Evolutionary conservation across 2,113 vertebrate species (phyloP).

Genomic region (Phrynosoma blainvillii): DNA sequence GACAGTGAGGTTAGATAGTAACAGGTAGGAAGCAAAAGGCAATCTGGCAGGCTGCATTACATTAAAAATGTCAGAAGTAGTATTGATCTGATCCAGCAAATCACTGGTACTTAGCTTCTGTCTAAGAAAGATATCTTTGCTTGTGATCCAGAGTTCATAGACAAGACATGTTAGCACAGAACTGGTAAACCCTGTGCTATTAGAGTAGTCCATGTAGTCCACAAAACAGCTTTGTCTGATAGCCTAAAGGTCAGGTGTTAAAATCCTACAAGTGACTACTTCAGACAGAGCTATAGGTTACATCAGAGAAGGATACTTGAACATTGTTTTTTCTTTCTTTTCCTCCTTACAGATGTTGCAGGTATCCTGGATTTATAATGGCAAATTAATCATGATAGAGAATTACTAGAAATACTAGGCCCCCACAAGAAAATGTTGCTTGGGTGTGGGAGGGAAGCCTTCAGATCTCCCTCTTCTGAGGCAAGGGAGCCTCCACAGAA

Average conservation of each 20-base stretch:
- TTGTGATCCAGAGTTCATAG: not conserved
- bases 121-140: not conserved
- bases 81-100: not conserved
- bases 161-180: not conserved
- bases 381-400: not conserved
- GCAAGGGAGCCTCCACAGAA: too few species aligned
- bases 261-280: not conserved
- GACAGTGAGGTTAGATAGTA: not conserved
- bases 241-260: not conserved
- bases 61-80: not conserved
- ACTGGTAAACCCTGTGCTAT: not conserved
- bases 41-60: not conserved
- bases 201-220: not conserved
- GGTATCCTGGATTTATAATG: too few species aligned
- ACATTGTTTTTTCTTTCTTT: not conserved
- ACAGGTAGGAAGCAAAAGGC: not conserved
- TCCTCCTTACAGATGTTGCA: not conserved
- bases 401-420: not conserved
- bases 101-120: not conserved
- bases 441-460: not conserved
- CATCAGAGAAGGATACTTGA: not conserved
- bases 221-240: not conserved
- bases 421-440: not conserved
- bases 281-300: not conserved
- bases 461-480: not conserved